These are phyloP conservation scores for Diadegma fenestrale DNA, from an alignment of 2,888 invertebrate genomes.

Conservation along the genomic window DNA sequence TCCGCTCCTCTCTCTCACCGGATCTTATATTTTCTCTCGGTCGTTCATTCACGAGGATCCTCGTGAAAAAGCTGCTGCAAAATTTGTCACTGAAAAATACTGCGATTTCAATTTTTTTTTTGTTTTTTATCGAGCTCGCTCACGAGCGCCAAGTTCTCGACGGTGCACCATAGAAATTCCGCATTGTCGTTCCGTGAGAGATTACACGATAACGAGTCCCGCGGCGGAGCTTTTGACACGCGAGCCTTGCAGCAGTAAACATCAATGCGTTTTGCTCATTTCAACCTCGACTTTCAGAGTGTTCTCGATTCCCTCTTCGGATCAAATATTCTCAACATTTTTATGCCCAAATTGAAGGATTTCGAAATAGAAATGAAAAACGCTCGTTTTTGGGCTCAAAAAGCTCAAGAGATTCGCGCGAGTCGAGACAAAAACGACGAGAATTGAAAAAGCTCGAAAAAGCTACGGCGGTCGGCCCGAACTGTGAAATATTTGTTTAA, in stretches of 20 bases:
- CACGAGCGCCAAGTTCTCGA: not conserved
- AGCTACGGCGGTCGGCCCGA: not conserved
- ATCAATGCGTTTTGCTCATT: not conserved
- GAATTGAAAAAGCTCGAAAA: not conserved
- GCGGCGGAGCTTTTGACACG: constrained; percentile 50
- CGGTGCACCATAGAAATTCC: constrained; percentile 27
- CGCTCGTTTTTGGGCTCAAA: not conserved
- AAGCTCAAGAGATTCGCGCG: not conserved
- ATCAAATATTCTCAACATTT: not conserved
- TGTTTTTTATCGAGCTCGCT: not conserved
- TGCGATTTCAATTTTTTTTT: too few species aligned
- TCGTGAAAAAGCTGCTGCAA: not conserved
- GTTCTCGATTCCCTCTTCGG: not conserved
- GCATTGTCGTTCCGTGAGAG: constrained; percentile 51
- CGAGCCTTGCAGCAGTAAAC: not conserved
- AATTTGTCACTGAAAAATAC: not conserved
- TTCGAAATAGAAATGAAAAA: not conserved
- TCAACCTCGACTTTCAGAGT: not conserved
- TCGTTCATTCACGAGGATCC: constrained; percentile 8
- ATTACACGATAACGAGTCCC: constrained; percentile 29
- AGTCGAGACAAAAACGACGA: too few species aligned
- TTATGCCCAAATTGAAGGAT: not conserved
- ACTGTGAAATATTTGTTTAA: not conserved
- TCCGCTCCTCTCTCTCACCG: constrained; percentile 39
- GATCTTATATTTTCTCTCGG: constrained; percentile 42